Conservation (phyloP, 2,113 vertebrate species). For the Nansenia antarctica region DNA sequence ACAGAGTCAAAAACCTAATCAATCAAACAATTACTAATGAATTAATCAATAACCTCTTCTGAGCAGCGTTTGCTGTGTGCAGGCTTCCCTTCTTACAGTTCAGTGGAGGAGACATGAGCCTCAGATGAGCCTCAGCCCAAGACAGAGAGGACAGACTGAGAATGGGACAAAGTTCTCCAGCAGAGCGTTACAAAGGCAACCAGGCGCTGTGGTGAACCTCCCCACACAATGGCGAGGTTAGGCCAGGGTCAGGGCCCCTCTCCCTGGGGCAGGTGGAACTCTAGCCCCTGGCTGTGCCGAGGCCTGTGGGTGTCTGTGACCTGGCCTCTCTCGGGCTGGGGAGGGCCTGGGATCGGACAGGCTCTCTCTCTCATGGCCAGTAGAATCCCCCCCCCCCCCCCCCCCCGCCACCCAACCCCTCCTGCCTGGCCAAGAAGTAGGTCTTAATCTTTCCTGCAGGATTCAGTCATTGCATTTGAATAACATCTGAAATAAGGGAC, state of each 20-base stretch:
- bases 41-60: too few species aligned
- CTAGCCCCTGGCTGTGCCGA: conserved; percentile 23
- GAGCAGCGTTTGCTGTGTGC: too few species aligned
- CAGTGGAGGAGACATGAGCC: neutral
- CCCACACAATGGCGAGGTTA: conserved; percentile 21
- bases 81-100: too few species aligned
- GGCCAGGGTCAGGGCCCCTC: conserved; percentile 34
- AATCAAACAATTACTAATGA: too few species aligned
- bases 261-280: conserved; percentile 25
- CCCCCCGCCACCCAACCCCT: neutral
- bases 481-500: neutral
- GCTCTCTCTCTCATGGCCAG: conserved; percentile 11
- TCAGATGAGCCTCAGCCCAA: too few species aligned
- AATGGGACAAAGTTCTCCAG: conserved; percentile 5
- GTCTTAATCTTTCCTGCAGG: neutral
- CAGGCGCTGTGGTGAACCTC: neutral
- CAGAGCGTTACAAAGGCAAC: conserved; percentile 14
- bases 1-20: too few species aligned
- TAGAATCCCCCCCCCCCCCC: conserved; percentile 6
- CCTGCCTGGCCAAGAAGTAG: neutral
- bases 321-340: neutral
- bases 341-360: conserved; percentile 51
- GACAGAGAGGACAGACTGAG: neutral
- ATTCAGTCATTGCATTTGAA: neutral
- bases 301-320: conserved; percentile 29